Evolutionary conservation across 1,140 invertebrate species (phyloP).

Genomic region (Diprion similis): DNA sequence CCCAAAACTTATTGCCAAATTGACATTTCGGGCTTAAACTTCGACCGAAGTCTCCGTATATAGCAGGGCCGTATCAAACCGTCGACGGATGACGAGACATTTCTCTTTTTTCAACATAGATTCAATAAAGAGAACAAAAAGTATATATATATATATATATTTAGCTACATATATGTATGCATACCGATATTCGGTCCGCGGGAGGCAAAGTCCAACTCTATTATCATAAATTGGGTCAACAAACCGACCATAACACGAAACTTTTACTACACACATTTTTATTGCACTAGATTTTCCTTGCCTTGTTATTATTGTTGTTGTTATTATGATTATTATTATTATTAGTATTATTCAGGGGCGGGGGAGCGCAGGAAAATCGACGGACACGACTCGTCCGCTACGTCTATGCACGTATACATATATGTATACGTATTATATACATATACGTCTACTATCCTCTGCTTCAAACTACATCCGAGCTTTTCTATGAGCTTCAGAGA

Average conservation of each 20-base stretch:
- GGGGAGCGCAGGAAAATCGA: too few relatives aligned
- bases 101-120: not conserved
- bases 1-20: not conserved
- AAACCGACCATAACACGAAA: slow-evolving; percentile 48
- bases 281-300: slow-evolving; percentile 37
- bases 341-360: too few relatives aligned
- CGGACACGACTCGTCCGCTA: too few relatives aligned
- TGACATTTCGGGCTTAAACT: not conserved
- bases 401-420: too few relatives aligned
- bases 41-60: not conserved
- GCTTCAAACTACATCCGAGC: too few relatives aligned
- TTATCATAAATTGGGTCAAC: slow-evolving; percentile 53
- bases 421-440: too few relatives aligned
- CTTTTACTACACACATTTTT: slow-evolving; percentile 52
- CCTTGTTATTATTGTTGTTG: too few relatives aligned
- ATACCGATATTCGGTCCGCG: not conserved
- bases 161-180: too few relatives aligned
- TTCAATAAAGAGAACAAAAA: not conserved
- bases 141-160: not conserved
- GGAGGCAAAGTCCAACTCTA: slow-evolving; percentile 35
- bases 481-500: too few relatives aligned
- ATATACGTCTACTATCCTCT: too few relatives aligned
- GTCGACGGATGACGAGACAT: not conserved
- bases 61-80: not conserved
- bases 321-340: too few relatives aligned